phyloP scores from a whole-genome alignment of 2,888 invertebrate genomes.

The Drosophila tanythrix region DNA sequence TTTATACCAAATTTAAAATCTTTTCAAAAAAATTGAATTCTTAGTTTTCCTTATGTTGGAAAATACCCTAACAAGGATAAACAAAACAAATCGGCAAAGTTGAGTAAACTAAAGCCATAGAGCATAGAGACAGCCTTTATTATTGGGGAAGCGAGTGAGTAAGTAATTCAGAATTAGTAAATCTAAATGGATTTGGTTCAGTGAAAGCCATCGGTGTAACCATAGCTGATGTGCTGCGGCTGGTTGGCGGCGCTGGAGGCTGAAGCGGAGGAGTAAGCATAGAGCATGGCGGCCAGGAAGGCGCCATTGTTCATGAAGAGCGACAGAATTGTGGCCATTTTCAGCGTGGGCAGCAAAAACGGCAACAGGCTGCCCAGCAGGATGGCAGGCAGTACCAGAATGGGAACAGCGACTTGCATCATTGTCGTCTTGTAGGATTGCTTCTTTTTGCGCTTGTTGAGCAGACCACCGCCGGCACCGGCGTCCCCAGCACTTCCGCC shows the following conservation, averaged over 20 bases:
- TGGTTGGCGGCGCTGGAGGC: slow-evolving; percentile 76
- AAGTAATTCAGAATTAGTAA: slow-evolving; percentile 2
- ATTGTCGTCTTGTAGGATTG: slow-evolving; percentile 76
- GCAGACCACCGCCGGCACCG: slow-evolving; percentile 25
- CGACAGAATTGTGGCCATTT: slow-evolving; percentile 88
- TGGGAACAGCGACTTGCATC: slow-evolving; percentile 86
- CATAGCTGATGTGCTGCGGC: slow-evolving; percentile 81
- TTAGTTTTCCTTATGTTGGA: neutral
- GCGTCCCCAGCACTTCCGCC: slow-evolving; percentile 29
- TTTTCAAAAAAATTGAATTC: neutral
- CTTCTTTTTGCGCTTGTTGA: slow-evolving; percentile 70
- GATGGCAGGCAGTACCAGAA: slow-evolving; percentile 87
- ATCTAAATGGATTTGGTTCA: slow-evolving; percentile 33
- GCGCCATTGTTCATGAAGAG: slow-evolving; percentile 89
- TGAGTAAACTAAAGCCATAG: slow-evolving; percentile 30
- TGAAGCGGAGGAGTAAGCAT: slow-evolving; percentile 67
- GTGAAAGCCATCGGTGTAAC: slow-evolving; percentile 63
- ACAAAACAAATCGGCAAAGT: neutral
- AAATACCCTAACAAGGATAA: neutral
- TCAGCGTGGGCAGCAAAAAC: slow-evolving; percentile 88
- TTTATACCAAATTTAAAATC: neutral
- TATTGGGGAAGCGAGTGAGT: slow-evolving; percentile 19
- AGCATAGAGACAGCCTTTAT: slow-evolving; percentile 63
- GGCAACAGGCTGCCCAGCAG: slow-evolving; percentile 89
- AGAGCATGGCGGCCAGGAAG: slow-evolving; percentile 86